Evolutionary conservation across 2,888 invertebrate genomes (phyloP).

Genomic region (Agriopis aurantiaria): DNA sequence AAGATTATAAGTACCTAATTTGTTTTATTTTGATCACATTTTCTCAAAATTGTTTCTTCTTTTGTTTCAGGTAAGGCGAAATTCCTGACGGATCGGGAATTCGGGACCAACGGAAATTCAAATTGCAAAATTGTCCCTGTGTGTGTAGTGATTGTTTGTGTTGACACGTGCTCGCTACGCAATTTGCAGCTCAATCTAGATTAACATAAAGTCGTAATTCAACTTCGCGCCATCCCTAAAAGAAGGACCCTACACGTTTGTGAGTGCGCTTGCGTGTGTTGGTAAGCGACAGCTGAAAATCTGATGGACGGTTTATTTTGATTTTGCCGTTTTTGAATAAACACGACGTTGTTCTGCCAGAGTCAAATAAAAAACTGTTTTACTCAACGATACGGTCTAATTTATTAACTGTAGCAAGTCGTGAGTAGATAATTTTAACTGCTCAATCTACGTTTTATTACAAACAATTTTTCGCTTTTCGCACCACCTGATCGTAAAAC

Average conservation of each 20-base stretch:
- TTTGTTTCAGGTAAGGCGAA: slow-evolving; percentile 81
- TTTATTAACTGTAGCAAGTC: slow-evolving; percentile 20
- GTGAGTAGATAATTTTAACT: slow-evolving; percentile 19
- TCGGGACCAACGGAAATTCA: slow-evolving; percentile 58
- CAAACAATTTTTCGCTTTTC: slow-evolving; percentile 40
- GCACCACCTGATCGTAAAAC: slow-evolving; percentile 41
- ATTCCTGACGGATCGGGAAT: slow-evolving; percentile 48
- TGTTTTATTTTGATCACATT: neutral
- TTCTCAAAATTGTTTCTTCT: slow-evolving; percentile 49
- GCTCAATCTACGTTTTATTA: slow-evolving; percentile 29
- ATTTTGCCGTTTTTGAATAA: slow-evolving; percentile 37
- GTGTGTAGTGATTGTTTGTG: slow-evolving; percentile 70
- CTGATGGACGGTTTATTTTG: slow-evolving; percentile 60
- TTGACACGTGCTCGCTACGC: slow-evolving; percentile 69
- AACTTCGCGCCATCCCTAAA: slow-evolving; percentile 62
- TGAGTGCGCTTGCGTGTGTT: slow-evolving; percentile 60
- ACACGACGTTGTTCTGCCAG: slow-evolving; percentile 8
- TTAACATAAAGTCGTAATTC: slow-evolving; percentile 77
- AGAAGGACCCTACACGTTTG: slow-evolving; percentile 48
- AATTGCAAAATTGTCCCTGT: slow-evolving; percentile 60
- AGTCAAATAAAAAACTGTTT: slow-evolving; percentile 7
- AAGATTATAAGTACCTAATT: neutral
- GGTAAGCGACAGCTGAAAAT: slow-evolving; percentile 74
- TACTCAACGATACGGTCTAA: slow-evolving; percentile 10
- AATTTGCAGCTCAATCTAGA: slow-evolving; percentile 73